These are phyloP conservation scores for Oppia nitens DNA, from an alignment of 1,140 invertebrate genomes.

Conservation along the genomic window DNA sequence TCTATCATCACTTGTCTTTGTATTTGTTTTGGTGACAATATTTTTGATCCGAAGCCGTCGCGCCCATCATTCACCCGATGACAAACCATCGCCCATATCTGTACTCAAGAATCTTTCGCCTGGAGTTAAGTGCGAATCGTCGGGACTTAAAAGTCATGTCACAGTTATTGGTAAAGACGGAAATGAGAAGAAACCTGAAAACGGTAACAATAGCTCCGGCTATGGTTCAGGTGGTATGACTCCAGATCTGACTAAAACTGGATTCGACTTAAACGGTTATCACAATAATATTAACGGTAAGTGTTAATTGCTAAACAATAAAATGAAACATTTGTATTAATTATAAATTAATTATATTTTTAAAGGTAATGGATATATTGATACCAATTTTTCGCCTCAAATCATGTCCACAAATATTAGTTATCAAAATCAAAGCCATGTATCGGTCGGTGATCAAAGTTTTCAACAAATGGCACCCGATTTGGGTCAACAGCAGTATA, in stretches of 20 bases:
- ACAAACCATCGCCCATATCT: slow-evolving; percentile 7
- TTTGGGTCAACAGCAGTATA: neutral
- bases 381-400: neutral
- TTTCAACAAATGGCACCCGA: neutral
- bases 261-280: slow-evolving; percentile 8
- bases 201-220: slow-evolving; percentile 16
- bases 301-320: slow-evolving; percentile 1
- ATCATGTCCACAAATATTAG: neutral
- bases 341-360: neutral
- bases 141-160: slow-evolving; percentile 12
- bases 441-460: neutral
- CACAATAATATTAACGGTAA: neutral
- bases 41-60: slow-evolving; percentile 18
- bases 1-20: slow-evolving; percentile 38
- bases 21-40: slow-evolving; percentile 30
- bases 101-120: slow-evolving; percentile 14
- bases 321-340: neutral
- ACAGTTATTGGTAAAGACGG: slow-evolving; percentile 19
- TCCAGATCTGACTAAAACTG: slow-evolving; percentile 21
- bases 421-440: neutral
- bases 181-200: slow-evolving; percentile 21
- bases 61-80: neutral
- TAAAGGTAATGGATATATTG: neutral
- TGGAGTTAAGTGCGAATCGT: slow-evolving; percentile 13
- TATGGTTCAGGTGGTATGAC: slow-evolving; percentile 22